Base-by-base conservation (phyloP, 92 coral and sea anemone genomes). In the Epizoanthus illoricatus region DNA sequence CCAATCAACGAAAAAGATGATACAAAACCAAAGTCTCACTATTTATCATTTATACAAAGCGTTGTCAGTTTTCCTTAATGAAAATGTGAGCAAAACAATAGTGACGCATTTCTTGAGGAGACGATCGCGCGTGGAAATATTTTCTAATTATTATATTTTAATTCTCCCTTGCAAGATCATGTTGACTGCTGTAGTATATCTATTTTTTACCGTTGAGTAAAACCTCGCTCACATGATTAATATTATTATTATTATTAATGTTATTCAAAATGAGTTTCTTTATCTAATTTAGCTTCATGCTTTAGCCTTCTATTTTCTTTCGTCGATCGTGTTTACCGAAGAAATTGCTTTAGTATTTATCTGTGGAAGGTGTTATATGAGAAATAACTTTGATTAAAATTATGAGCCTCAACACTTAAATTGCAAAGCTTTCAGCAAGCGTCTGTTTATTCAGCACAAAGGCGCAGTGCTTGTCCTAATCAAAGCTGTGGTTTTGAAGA, bases 321-420 rank as follows among this genome's bases (percentile, higher is more conserved):
- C 10, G 28, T 42, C 60, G 71, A 78, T 52, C 56, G 47, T 78
- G 82, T 78, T 78, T 78, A 78, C 82, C 20, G 47, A 78, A 42
- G 18, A 78, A 78, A 63, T 78, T 78, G 72, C 82, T 62, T 78
- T 42, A 23, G 15, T 39, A 71, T 42, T 62, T 56, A 78, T 78
- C 65, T 20, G 11, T 78, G 71, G 59, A 63, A 62, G 82, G 82
- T 78, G 82, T 67, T 78, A 43, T 63, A 63, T 20, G 82, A 78
- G 49, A 78, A 78, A 78, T 63, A 64, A 42, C 82, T 78, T 78
- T 78, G 82, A 78, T 78, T 78, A 63, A 78, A 70, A 62, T 63
- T 78, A 17, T 43, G 12, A 63, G 42, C 49, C 23, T 78, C 69
- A 5, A 63, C 70, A 21, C 71, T 42, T 63, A 58, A 78, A 45